phyloP scores from a whole-genome alignment of 1,140 invertebrate species.

The Zophobas atratus region DNA sequence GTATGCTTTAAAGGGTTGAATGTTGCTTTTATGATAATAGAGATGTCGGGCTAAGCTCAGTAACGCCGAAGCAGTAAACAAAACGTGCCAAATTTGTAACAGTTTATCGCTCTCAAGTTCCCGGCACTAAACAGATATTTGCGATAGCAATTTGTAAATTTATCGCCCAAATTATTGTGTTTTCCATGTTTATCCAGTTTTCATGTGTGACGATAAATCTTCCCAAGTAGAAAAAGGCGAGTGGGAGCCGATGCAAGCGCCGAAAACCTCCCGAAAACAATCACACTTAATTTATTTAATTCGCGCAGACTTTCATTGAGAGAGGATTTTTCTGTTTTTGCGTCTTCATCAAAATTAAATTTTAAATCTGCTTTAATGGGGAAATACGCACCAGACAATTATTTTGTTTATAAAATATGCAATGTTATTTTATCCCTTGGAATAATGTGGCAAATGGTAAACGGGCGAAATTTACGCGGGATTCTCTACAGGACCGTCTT shows the following conservation, averaged over 20 bases:
- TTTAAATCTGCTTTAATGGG: slow-evolving; percentile 16
- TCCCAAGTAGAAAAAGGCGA: slow-evolving; percentile 11
- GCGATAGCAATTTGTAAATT: slow-evolving; percentile 49
- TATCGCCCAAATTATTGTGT: slow-evolving; percentile 46
- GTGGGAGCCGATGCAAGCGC: background rate
- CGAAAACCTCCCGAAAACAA: slow-evolving; percentile 13
- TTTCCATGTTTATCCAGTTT: slow-evolving; percentile 41
- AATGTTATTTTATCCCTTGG: slow-evolving; percentile 22
- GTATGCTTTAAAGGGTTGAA: slow-evolving; percentile 45
- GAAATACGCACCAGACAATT: slow-evolving; percentile 2
- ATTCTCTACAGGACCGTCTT: slow-evolving; percentile 18
- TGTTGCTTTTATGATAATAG: slow-evolving; percentile 46
- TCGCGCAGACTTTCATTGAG: slow-evolving; percentile 1
- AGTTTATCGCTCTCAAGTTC: slow-evolving; percentile 45
- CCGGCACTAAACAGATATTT: slow-evolving; percentile 47
- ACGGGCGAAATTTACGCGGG: slow-evolving; percentile 1
- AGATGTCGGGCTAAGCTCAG: slow-evolving; percentile 41
- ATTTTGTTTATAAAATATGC: slow-evolving; percentile 22
- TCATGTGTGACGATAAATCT: slow-evolving; percentile 41
- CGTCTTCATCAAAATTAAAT: slow-evolving; percentile 10
- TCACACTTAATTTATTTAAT: slow-evolving; percentile 42
- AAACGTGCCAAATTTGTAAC: slow-evolving; percentile 49
- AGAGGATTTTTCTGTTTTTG: slow-evolving; percentile 5
- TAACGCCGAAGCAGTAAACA: slow-evolving; percentile 45
- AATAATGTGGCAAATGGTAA: slow-evolving; percentile 19